A percentile compares a stretch with the other conserved stretches of the same genome.
phyloP scores from a whole-genome alignment of 2,113 vertebrate species.

The Taxidea taxus region DNA sequence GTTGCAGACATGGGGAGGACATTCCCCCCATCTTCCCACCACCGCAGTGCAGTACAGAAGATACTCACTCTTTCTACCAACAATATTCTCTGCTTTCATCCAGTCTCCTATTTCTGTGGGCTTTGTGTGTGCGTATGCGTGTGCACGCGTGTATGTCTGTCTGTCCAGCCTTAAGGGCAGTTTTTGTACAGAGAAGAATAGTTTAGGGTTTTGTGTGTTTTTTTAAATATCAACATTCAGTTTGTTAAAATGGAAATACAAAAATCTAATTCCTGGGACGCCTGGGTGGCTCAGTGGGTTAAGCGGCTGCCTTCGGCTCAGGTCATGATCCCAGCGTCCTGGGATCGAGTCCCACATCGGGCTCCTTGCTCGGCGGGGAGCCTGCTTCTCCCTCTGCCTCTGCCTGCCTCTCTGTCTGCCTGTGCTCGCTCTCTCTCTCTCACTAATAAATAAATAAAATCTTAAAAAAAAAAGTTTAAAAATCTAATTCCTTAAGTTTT shows the following conservation, averaged over 20 bases:
- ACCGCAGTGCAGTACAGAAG: neutral
- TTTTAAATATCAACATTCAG: slow-evolving; percentile 23
- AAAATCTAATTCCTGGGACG: slow-evolving; percentile 12
- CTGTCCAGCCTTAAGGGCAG: neutral
- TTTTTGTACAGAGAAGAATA: neutral
- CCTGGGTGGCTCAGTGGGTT: no score
- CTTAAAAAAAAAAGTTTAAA: no score
- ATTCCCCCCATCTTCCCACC: neutral
- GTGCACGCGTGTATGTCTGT: neutral
- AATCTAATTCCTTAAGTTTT: slow-evolving; percentile 16
- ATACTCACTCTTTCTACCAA: neutral
- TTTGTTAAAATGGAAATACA: neutral
- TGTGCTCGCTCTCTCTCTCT: no score
- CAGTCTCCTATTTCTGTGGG: neutral
- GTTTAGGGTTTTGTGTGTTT: neutral
- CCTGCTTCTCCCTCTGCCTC: no score
- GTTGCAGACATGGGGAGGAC: neutral
- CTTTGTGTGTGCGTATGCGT: neutral
- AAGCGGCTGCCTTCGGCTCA: no score
- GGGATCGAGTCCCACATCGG: no score
- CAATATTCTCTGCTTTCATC: neutral
- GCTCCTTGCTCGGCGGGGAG: no score
- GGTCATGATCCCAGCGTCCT: no score
- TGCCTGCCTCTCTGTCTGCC: no score
- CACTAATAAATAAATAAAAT: no score